Evolutionary conservation across 2,113 vertebrate species (phyloP), one percentile per base, ranked within the genome.

Genomic region (Pachypanchax playfairii): DNA sequence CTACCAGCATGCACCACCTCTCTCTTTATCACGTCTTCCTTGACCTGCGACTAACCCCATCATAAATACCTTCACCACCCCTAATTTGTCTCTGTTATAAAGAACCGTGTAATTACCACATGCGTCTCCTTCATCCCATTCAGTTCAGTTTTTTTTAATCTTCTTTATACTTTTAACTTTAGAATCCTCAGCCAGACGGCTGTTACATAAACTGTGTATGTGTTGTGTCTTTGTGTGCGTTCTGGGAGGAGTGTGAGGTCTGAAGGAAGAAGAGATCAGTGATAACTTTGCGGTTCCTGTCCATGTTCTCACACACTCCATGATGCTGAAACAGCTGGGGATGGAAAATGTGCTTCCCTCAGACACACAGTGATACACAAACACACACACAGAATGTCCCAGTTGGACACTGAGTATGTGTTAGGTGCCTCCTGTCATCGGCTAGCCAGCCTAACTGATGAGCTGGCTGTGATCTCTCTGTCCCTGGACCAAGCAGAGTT

Each of bases 271-370:
- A 71, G 80, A 75, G 66, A 80, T 80, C 63, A 61, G 38, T 59
- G 88, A 87, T 87, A 86, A 86, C 42, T 80, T 59, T 87, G 67
- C 85, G 77, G 38, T 65, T 75, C 64, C 56, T 84, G 76, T 50
- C 46, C 17, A 22, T 72, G 64, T 70, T 75, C 62, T 82, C 65
- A 69, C 50, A 71, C 41, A 55, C 42, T 60, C 50, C 21, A 8
- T 2, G 3, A 31, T 51, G 41, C 52, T 28, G 47, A 33, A 52
- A 53, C 15, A 52, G 67, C 52, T 29, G 41, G 48, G 44, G 38
- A 65, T 2, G 51, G 80, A 73, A 84, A 81, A 70, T 52, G 65
- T 25, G 52, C 28, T 59, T 65, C 41, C 47, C 44, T 24, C 4
- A 42, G 13, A 66, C 21, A 39, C 11, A 14, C 13, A 28, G 22